Evolutionary conservation across 2,888 invertebrate genomes (phyloP).

Genomic region (Crioceris asparagi): DNA sequence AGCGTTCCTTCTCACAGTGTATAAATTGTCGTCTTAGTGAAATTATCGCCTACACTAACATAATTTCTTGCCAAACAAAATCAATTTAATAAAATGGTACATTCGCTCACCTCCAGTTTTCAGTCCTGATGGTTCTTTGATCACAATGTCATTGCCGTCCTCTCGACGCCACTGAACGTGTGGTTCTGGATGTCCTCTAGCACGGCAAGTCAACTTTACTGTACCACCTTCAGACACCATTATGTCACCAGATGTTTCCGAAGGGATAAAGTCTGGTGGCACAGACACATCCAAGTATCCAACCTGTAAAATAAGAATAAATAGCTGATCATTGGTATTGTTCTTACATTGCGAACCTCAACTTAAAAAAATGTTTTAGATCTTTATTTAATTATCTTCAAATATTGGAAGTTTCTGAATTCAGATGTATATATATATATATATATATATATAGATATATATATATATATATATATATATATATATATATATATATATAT

Average conservation of each 20-base stretch:
- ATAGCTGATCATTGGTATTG: background rate
- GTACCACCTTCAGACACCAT: constrained; percentile 78
- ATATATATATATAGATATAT: no score
- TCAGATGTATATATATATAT: no score
- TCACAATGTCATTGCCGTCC: constrained; percentile 68
- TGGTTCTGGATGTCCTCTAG: constrained; percentile 71
- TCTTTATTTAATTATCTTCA: background rate
- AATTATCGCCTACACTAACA: no score
- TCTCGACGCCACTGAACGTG: constrained; percentile 75
- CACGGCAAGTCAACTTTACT: constrained; percentile 56
- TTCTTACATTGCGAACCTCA: background rate
- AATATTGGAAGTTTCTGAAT: no score
- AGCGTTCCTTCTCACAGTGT: no score
- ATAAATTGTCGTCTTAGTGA: no score
- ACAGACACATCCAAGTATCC: constrained; percentile 77
- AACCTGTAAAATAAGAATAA: constrained; percentile 46
- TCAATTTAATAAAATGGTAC: no score
- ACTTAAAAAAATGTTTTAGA: background rate
- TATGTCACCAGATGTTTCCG: constrained; percentile 82
- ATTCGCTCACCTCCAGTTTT: constrained; percentile 31
- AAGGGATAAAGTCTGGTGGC: constrained; percentile 81
- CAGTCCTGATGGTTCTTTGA: constrained; percentile 55
- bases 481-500: no score
- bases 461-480: no score
- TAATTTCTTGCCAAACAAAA: no score